Base-by-base conservation (phyloP, 2,113 vertebrate species). In the Embiotoca jacksoni region DNA sequence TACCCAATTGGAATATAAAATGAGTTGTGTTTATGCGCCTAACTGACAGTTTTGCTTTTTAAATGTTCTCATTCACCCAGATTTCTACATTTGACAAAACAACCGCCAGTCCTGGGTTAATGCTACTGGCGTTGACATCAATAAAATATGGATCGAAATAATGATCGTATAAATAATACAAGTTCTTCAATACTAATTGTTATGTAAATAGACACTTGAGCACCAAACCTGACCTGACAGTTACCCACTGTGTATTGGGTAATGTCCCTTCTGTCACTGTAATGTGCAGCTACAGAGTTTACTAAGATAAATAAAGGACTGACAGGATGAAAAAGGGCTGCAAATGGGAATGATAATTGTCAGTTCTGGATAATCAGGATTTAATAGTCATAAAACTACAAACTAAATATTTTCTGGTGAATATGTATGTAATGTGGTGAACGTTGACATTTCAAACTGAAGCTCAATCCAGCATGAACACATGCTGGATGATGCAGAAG, bases 381-480 rank as follows among this genome's bases (percentile, higher is more conserved):
- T 9, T 36, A 8, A 23, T 32, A 33, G 15, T 1, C 66, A 16
- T 0, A 4, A 68, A 16, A 10, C 35, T 32, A 37, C 11, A 1
- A 1, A 36, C 50, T 2, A 33, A 41, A 14, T 68, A 50, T 30
- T 2, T 32, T n/a, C n/a, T 35, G 23, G n/a, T 67, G 44, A 72
- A 61, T n/a, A 9, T 57, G 36, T 55, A 4, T 44, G 56, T 35
- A 59, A 32, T n/a, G 1, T 32, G 7, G 2, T 8, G 31, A 63
- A 67, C 54, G 1, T 4, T 84, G 70, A 84, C 67, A 81, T 86
- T 74, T 84, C 3, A 54, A 54, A 57, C 16, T n/a, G 23, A 71
- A 58, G 50, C 71, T 73, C 49, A 77, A 4, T 70, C 44, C 63
- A 77, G 64, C 56, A 44, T 81, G 60, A 85, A 61, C 14, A 16